These are phyloP conservation scores for Myathropa florea DNA, from an alignment of 2,888 invertebrate genomes.

Conservation along the genomic window DNA sequence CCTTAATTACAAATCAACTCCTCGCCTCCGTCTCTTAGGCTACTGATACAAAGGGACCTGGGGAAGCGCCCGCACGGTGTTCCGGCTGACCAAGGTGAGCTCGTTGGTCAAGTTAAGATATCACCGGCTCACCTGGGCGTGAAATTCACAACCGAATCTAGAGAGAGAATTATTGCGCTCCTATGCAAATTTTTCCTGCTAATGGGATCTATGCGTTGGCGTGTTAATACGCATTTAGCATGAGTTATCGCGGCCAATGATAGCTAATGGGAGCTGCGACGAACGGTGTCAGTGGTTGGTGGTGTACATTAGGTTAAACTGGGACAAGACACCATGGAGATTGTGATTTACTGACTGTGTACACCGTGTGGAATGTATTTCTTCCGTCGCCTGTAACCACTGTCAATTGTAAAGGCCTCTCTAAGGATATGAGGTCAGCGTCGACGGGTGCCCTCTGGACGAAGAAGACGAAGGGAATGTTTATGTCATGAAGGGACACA, in stretches of 20 bases:
- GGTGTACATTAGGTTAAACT: slow-evolving; percentile 15
- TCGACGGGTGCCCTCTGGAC: slow-evolving; percentile 14
- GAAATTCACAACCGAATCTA: slow-evolving; percentile 60
- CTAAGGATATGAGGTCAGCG: slow-evolving; percentile 61
- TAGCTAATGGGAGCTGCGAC: slow-evolving; percentile 50
- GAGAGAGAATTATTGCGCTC: slow-evolving; percentile 52
- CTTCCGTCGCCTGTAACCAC: slow-evolving; percentile 4
- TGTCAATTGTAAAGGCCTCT: slow-evolving; percentile 52
- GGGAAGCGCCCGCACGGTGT: background rate
- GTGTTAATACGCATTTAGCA: slow-evolving; percentile 65
- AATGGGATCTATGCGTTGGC: slow-evolving; percentile 69
- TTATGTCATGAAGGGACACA: slow-evolving; percentile 5
- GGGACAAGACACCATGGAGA: slow-evolving; percentile 30
- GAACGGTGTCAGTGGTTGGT: slow-evolving; percentile 35
- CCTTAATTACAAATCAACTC: slow-evolving; percentile 69
- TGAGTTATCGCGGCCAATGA: slow-evolving; percentile 57
- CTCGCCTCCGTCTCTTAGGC: slow-evolving; percentile 27
- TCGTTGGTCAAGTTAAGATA: slow-evolving; percentile 60
- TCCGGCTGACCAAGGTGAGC: background rate
- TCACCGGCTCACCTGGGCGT: slow-evolving; percentile 64
- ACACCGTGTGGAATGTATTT: slow-evolving; percentile 32
- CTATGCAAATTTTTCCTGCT: slow-evolving; percentile 60
- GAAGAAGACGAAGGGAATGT: slow-evolving; percentile 4
- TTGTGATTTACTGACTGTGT: slow-evolving; percentile 58
- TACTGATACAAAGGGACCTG: slow-evolving; percentile 31